Conservation (phyloP, 1,140 invertebrate genomes). For the Maconellicoccus hirsutus region DNA sequence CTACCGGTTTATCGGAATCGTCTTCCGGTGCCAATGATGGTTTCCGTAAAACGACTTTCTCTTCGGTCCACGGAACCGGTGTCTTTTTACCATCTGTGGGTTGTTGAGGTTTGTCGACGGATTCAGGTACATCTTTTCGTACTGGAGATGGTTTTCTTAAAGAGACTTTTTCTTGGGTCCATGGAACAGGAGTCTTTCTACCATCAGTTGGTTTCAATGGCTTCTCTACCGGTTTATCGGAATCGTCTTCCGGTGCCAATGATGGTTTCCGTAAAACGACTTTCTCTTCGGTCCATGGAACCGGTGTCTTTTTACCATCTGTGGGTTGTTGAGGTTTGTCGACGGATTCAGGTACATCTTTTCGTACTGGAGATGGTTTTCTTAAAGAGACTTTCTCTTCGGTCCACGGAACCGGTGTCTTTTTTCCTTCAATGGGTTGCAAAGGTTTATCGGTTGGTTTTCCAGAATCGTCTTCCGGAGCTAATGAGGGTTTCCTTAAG, state of each 20-base stretch:
- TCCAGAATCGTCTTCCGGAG: neutral
- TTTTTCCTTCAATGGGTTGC: neutral
- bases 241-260: slow-evolving; percentile 32
- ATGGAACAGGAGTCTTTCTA: slow-evolving; percentile 31
- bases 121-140: neutral
- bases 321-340: slow-evolving; percentile 20
- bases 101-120: neutral
- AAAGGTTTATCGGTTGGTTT: neutral
- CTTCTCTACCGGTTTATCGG: too few species aligned
- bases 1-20: neutral
- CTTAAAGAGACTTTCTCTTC: slow-evolving; percentile 38
- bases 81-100: neutral
- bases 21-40: slow-evolving; percentile 32
- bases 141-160: slow-evolving; percentile 28
- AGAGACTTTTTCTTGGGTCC: slow-evolving; percentile 39
- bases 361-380: neutral
- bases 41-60: slow-evolving; percentile 34
- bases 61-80: slow-evolving; percentile 29
- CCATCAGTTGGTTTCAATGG: too few species aligned
- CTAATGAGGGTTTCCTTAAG: neutral
- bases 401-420: slow-evolving; percentile 36
- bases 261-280: slow-evolving; percentile 34
- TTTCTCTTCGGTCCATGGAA: slow-evolving; percentile 32
- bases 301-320: slow-evolving; percentile 16
- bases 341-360: slow-evolving; percentile 10